Conservation (phyloP, 1,140 invertebrate genomes). For the Euschistus heros region DNA sequence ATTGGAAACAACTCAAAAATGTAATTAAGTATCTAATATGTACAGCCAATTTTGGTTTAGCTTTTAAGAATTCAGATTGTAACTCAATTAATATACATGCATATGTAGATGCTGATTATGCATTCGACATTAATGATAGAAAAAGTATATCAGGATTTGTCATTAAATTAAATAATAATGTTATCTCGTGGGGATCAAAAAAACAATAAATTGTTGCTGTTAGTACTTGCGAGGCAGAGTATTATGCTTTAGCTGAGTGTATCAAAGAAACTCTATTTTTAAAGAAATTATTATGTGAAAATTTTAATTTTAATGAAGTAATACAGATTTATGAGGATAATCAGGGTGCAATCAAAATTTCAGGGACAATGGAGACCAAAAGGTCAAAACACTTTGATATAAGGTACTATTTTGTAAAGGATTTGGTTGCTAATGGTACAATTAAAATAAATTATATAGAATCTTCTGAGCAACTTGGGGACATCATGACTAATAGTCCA, state of each 20-base stretch:
- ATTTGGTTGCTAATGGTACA: too few relatives aligned
- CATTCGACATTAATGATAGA: slow-evolving; percentile 1
- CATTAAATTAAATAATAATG: too few relatives aligned
- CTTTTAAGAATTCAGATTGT: background rate
- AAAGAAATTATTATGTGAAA: background rate
- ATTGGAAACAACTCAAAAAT: too few relatives aligned
- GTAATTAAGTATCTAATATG: background rate
- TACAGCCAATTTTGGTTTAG: background rate
- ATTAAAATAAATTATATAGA: background rate
- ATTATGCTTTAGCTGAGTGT: background rate
- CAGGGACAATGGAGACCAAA: too few relatives aligned
- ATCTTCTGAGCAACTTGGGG: background rate
- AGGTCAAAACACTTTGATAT: too few relatives aligned
- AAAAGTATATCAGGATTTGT: background rate
- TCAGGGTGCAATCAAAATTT: background rate
- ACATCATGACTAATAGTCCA: background rate
- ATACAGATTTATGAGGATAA: background rate
- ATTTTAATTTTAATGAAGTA: background rate
- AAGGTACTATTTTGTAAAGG: too few relatives aligned
- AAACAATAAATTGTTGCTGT: background rate
- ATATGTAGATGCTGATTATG: background rate
- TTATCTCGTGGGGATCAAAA: background rate
- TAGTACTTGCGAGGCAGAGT: slow-evolving; percentile 8
- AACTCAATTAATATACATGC: background rate
- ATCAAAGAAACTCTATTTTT: background rate